Evolutionary conservation across 2,113 vertebrate genomes (phyloP), one percentile per base, ranked within the genome.

Genomic region (Microcebus jonahi): DNA sequence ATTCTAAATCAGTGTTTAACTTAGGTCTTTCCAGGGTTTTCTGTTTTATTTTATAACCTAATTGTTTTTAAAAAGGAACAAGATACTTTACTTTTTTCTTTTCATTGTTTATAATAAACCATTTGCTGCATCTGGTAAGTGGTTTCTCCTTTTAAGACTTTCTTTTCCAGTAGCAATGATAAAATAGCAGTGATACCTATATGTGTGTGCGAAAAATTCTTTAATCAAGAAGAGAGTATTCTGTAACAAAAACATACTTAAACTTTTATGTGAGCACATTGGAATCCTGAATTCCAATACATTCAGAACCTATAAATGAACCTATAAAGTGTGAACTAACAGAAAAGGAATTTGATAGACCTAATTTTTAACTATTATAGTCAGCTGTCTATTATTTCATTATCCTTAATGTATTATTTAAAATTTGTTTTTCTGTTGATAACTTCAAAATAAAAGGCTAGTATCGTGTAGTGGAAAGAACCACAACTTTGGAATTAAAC

Each of bases 371-470:
- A 42, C 34, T 65, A 3, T 73, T 23, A 4, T 80, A 65, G 34
- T 55, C 34, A 81, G 48, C 5, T 88, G 50, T 57, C 34, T 53
- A 42, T 81, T 61, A 55, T 55, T 87, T 91, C 12, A 18, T 91
- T 91, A 48, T 18, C 12, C 25, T 29, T 95, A 36, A 65, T 13
- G 57, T 73, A 65, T n/a, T 88, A 42, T 59, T 75, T 83, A 59
- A 83, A 89, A n/a, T 5, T n/a, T 88, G 8, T 57, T 67, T 93
- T 90, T 92, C 75, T 95, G 29, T 75, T 68, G 92, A 42, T 89
- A 59, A 50, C 53, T n/a, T 80, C 14, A 77, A 53, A 96, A 76
- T 92, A 57, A 84, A 87, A 83, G 65, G 39, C 31, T 25, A n/a
- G 8, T 77, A 25, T 83, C 14, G 13, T 79, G 31, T 63, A 79